Evolutionary conservation across 2,888 invertebrate genomes (phyloP), one percentile per base, ranked within the genome.

Genomic region (Calliphora vomitoria): DNA sequence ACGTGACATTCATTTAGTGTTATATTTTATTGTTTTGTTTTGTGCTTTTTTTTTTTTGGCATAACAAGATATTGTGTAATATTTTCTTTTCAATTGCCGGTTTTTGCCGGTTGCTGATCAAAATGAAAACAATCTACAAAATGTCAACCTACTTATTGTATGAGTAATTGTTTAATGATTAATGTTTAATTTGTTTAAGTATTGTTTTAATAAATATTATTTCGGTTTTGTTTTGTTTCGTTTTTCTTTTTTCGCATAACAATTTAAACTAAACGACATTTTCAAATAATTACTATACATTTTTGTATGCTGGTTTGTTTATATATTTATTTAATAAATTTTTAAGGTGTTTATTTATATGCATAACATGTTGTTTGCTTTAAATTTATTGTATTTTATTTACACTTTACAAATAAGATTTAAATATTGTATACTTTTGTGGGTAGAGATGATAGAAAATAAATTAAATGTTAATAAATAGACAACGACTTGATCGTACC

Each of bases 341-440:
- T 20, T 47, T 60, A 31, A 85, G 60, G 68, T 62, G 60, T 80
- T 84, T 62, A 75, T 80, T 85, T 75, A 55, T 78, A 85, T 69
- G 74, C 85, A 75, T 53, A 53, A 15, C 66, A 31, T 62, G 79
- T 68, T 66, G 31, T 74, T 74, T 72, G 15, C 53, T 80, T 62
- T 53, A 76, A 60, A 60, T 31, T 76, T 82, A 71, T 75, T 53
- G 68, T 41, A 53, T 41, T 72, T 53, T 68, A 58, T 75, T 79
- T 41, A 50, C 50, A 72, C 41, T 69, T 76, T 64, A 44, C 69
- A 76, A 84, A 74, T 47, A 79, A 50, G 18, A 47, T 74, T 66
- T 38, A 53, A 60, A 60, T 41, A 80, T 82, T 58, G 11, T 62
- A 5, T n/a, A 31, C 20, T 20, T 47, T 31, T 38, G 13, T 41